Conservation (phyloP, 2,888 invertebrate genomes). For the Macrosiphum euphorbiae region DNA sequence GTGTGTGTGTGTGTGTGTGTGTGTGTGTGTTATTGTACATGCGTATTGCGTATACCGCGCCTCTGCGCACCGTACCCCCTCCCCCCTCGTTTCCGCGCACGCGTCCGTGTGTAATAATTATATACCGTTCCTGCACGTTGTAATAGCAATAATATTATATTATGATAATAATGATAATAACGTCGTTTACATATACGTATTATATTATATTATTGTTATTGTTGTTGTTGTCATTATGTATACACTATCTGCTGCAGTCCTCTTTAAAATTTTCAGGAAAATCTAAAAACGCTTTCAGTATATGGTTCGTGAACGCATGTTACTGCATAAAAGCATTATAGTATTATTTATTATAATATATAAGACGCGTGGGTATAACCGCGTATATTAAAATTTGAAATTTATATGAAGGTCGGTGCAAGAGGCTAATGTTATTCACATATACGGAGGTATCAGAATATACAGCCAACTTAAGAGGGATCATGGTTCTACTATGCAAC, state of each 20-base stretch:
- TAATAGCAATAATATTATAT: background rate
- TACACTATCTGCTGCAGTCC: background rate
- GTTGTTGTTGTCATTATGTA: background rate
- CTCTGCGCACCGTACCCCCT: background rate
- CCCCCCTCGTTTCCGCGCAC: constrained; percentile 28
- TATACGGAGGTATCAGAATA: too few relatives aligned
- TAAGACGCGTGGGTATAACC: too few relatives aligned
- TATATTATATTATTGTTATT: background rate
- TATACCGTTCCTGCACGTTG: constrained; percentile 35
- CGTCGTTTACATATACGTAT: background rate
- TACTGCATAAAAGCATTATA: background rate
- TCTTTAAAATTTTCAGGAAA: background rate
- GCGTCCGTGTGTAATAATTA: constrained; percentile 53
- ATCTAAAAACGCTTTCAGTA: background rate
- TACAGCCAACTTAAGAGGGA: background rate
- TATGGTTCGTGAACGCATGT: background rate
- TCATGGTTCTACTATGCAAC: too few relatives aligned
- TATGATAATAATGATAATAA: background rate
- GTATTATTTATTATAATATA: too few relatives aligned
- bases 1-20: background rate
- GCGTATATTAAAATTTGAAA: background rate
- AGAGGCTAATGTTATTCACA: background rate
- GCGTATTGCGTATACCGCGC: constrained; percentile 8
- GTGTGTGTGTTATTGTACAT: background rate
- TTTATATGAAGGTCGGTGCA: background rate